Evolutionary conservation across 2,888 invertebrate genomes (phyloP), one percentile per base, ranked within the genome.

Genomic region (Ditula angustiorana): DNA sequence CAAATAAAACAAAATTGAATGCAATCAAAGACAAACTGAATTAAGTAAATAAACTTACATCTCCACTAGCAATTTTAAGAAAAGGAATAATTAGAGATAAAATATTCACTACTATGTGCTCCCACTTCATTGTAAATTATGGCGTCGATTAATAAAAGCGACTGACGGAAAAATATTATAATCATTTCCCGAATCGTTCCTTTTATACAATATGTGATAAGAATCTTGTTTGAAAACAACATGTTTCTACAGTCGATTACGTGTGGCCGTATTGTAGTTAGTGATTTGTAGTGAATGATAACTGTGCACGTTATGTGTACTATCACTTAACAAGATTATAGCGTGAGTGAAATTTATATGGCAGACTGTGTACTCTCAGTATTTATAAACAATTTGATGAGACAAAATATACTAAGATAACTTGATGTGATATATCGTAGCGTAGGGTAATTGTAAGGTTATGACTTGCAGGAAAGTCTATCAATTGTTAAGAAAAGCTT

Each of bases 131-230:
- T 44, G 41, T 63, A 10, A 41, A 2, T 41, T 41, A 10, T 10
- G 10, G 19, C 3, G 19, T 21, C 10, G 16, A 3, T 13, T 2
- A 16, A 2, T 35, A 35, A 33, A 47, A 37, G 13, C 33, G 5
- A 52, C 5, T 41, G 1, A 24, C 33, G 19, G 26, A 44, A 33
- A 46, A 41, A 33, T 47, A n/a, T 13, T 7, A 26, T 52, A 19
- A 58, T 13, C 41, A 30, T 50, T 28, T 33, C 57, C 44, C 24
- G n/a, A 33, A 23, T 10, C 16, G 23, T 35, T 33, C 50, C 44
- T 57, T 63, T 50, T 63, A 58, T 62, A 62, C 16, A 26, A 8
- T 50, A 7, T 11, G 44, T 33, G 55, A 65, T 65, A 61, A 65
- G 24, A 35, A 65, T 60, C 65, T 21, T 13, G 35, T 61, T 61